Conservation (phyloP, 2,888 invertebrate genomes). For the Hecatera dysodea region DNA sequence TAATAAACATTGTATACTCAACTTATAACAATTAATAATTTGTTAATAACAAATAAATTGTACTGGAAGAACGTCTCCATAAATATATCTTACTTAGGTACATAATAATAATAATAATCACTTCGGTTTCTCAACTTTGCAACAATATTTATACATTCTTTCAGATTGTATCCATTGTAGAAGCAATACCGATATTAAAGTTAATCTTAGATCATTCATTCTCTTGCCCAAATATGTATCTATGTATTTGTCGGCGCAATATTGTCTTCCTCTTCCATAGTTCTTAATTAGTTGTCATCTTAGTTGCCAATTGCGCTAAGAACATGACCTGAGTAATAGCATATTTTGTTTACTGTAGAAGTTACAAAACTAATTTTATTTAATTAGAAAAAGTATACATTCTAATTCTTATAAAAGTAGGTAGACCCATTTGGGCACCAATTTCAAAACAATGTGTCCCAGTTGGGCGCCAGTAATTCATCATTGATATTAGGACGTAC, state of each 20-base stretch:
- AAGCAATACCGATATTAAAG: conserved; percentile 42
- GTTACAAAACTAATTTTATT: too few relatives aligned
- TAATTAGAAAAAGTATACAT: too few relatives aligned
- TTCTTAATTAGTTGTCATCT: not conserved
- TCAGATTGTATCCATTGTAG: conserved; percentile 14
- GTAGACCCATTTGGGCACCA: not conserved
- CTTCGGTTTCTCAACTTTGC: conserved; percentile 26
- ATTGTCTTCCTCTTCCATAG: too few relatives aligned
- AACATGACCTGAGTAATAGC: too few relatives aligned
- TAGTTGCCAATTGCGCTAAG: not conserved
- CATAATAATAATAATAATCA: conserved; percentile 41
- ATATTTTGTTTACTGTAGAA: too few relatives aligned
- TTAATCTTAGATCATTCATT: not conserved
- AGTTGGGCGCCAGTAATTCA: not conserved
- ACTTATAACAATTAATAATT: conserved; percentile 69
- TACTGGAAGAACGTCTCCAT: conserved; percentile 77
- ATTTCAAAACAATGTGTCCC: not conserved
- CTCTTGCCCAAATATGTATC: too few relatives aligned
- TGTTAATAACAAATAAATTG: conserved; percentile 70
- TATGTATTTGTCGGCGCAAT: not conserved
- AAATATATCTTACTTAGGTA: conserved; percentile 53
- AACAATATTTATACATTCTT: not conserved
- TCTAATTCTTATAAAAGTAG: too few relatives aligned
- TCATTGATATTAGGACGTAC: not conserved
- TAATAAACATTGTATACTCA: conserved; percentile 75